These are phyloP conservation scores for Diaperis boleti DNA, from an alignment of 2,888 invertebrate species.

Conservation along the genomic window DNA sequence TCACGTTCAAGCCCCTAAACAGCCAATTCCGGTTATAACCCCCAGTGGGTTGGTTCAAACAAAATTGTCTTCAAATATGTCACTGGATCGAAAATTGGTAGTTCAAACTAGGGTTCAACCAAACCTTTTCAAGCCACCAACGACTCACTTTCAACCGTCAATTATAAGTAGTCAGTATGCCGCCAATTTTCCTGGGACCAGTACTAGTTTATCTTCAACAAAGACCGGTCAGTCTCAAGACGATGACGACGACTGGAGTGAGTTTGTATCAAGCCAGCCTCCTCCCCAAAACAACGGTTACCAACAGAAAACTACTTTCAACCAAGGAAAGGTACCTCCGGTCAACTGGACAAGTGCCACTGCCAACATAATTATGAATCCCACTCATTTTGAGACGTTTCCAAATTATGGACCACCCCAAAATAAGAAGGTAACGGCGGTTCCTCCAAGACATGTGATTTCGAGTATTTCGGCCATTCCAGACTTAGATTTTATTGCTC, in stretches of 20 bases:
- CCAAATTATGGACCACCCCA: slow-evolving; percentile 38
- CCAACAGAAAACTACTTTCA: slow-evolving; percentile 25
- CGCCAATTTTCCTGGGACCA: slow-evolving; percentile 12
- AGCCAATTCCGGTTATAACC: slow-evolving; percentile 63
- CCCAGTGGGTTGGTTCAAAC: slow-evolving; percentile 62
- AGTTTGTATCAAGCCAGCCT: slow-evolving; percentile 69
- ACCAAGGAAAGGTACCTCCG: slow-evolving; percentile 13
- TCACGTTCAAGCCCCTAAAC: slow-evolving; percentile 60
- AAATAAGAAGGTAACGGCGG: slow-evolving; percentile 10
- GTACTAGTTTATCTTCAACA: slow-evolving; percentile 6
- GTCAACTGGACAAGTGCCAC: slow-evolving; percentile 40
- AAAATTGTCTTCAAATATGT: slow-evolving; percentile 55
- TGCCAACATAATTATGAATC: slow-evolving; percentile 61
- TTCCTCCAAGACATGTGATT: slow-evolving; percentile 48
- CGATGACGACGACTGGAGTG: slow-evolving; percentile 70
- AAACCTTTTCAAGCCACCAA: slow-evolving; percentile 37
- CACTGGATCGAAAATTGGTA: slow-evolving; percentile 40
- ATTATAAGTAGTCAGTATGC: slow-evolving; percentile 61
- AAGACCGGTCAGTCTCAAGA: slow-evolving; percentile 18
- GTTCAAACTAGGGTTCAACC: slow-evolving; percentile 40
- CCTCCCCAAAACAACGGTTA: slow-evolving; percentile 43
- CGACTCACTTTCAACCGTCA: slow-evolving; percentile 52
- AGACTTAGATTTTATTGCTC: slow-evolving; percentile 70
- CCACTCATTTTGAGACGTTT: slow-evolving; percentile 56
- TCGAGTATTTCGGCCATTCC: slow-evolving; percentile 69